These are phyloP conservation scores for Oceanodroma leucorhoa DNA, from an alignment of 2,797 vertebrate genomes.

Conservation along the genomic window DNA sequence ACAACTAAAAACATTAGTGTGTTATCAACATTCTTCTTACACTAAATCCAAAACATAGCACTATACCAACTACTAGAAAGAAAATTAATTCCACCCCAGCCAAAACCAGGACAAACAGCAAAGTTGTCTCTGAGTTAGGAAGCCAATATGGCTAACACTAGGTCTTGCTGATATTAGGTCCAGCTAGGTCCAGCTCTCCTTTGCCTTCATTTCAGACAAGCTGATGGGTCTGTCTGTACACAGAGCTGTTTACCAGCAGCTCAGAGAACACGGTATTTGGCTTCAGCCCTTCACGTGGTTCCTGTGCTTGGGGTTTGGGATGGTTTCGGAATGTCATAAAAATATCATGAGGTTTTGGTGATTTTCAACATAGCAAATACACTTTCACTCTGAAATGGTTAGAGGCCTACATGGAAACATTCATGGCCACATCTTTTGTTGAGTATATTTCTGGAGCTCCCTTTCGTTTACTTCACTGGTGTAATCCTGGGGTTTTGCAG, in stretches of 20 bases:
- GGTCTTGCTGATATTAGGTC: neutral
- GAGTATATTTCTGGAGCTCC: neutral
- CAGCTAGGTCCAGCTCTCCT: neutral
- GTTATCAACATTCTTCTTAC: too few species aligned
- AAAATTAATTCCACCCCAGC: too few species aligned
- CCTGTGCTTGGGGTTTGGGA: neutral
- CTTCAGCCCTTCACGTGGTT: neutral
- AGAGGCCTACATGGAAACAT: neutral
- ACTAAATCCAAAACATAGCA: too few species aligned
- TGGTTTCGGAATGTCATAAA: neutral
- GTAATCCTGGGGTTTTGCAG: neutral
- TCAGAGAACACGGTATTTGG: neutral
- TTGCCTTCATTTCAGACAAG: neutral
- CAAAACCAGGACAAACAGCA: too few species aligned
- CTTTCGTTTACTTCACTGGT: neutral
- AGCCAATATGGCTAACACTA: neutral
- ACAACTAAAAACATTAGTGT: too few species aligned
- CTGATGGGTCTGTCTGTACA: rapidly evolving
- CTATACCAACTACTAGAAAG: too few species aligned
- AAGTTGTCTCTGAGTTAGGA: neutral
- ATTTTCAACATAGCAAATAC: neutral
- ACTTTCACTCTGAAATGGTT: neutral
- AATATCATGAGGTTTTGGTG: neutral
- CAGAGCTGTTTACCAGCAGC: neutral
- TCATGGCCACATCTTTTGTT: neutral